These are phyloP conservation scores for Dicyrtoma fusca DNA, from an alignment of 2,888 invertebrate genomes.

Conservation along the genomic window DNA sequence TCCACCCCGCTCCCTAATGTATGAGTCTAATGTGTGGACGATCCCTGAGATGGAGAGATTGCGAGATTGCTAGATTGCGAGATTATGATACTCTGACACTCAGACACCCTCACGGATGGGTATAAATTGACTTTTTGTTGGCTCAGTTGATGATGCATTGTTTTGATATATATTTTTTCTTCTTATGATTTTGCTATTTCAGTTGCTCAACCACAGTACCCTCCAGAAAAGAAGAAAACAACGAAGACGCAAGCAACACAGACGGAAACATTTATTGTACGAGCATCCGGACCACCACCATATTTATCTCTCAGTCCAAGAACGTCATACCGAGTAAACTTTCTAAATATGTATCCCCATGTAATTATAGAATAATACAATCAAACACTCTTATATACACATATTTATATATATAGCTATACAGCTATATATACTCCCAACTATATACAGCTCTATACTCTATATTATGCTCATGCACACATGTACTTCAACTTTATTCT, in stretches of 20 bases:
- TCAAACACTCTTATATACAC: not conserved
- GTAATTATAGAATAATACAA: not conserved
- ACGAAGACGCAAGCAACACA: slow-evolving; percentile 89
- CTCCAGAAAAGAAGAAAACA: slow-evolving; percentile 41
- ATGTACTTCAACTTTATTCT: not conserved
- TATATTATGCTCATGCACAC: too few species aligned
- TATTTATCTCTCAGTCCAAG: slow-evolving; percentile 74
- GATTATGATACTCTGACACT: too few species aligned
- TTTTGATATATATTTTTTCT: not conserved
- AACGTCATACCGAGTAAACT: slow-evolving; percentile 71
- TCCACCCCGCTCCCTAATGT: too few species aligned
- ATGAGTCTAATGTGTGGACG: too few species aligned
- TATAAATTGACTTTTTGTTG: too few species aligned
- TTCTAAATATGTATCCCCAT: not conserved
- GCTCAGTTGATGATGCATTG: not conserved
- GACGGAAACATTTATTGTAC: slow-evolving; percentile 75
- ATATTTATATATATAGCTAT: not conserved
- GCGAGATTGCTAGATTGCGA: not conserved
- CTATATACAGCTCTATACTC: too few species aligned
- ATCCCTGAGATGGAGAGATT: not conserved
- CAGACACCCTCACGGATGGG: too few species aligned
- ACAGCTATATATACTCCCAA: too few species aligned
- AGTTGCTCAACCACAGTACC: slow-evolving; percentile 7
- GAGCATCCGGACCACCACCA: slow-evolving; percentile 71
- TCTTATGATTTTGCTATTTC: too few species aligned